Base-by-base conservation (phyloP, 2,797 vertebrate genomes). In the Alcedo atthis region DNA sequence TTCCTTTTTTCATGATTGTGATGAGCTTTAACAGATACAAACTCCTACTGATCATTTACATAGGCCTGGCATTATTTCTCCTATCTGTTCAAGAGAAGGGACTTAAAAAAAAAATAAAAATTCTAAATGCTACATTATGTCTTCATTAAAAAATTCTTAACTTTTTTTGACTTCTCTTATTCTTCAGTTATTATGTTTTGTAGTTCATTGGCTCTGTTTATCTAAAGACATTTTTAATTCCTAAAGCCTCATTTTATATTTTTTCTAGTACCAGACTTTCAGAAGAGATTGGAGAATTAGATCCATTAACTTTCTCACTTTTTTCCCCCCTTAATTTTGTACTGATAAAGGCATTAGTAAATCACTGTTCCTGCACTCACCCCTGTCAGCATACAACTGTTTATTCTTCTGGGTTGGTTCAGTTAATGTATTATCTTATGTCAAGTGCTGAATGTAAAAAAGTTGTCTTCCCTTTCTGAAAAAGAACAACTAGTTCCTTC, bases 361-460 rank as follows among this genome's bases (percentile, higher is more conserved):
- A 74, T 85, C 74, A 61, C 46, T 81, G 22, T 53, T 81, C 43
- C 54, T 75, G 25, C 28, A 22, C 35, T 91, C 15, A 73, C 68
- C 18, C 25, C 11, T 42, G 6, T 55, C 51, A 51, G 42, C 37
- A 75, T 59, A 83, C 5, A 43, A 58, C 37, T 85, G 51, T 81
- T 93, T 81, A 59, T 89, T 81, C 25, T 90, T 75, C 40, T 55
- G 22, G 12, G 12, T 40, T 79, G 4, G 8, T 85, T 90, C 70
- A 89, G 48, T 85, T 71, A 91, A 92, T 22, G 32, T 58, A 83
- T 80, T 87, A 78, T 62, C 14, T 15, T n/a, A 85, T 81, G 62
- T 58, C 33, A 85, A 87, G 25, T 17, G 54, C 7, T n/a, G 43
- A 86, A 81, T 42, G 8, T 58, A 80, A 74, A 71, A 87, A 77